Evolutionary conservation across 1,140 invertebrate genomes (phyloP), one percentile per base, ranked within the genome.

Genomic region (Drosophila willistoni): DNA sequence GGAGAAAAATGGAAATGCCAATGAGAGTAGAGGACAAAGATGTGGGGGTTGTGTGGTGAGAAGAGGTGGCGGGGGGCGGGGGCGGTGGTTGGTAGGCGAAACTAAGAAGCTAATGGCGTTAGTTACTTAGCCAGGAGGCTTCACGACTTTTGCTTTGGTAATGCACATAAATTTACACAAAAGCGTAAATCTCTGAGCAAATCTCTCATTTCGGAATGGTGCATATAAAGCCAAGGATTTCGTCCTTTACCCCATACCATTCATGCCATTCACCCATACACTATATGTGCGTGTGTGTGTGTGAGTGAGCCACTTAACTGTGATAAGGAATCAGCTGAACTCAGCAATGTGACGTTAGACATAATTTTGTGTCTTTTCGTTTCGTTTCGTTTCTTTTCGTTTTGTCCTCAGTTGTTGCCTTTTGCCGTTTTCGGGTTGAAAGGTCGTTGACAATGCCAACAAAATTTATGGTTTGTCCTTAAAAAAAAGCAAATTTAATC

Each of bases 161-260:
- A 72, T 85, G 82, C 79, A 86, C 82, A 85, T 85, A 82, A 82
- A 85, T 85, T 79, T 76, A 76, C 71, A 85, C 74, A 87, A 85
- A 79, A 79, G 83, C 82, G 82, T 87, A 87, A 85, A 82, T 87
- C 82, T 85, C 75, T 12, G 64, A 59, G 80, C 82, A 85, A 85
- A 85, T 85, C 81, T 86, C 82, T 85, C 79, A 85, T 85, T 86
- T 85, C 68, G 78, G 17, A 25, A 51, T 51, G 44, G 19, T 51
- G 44, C 44, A 51, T 51, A 51, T 51, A 51, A 51, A 51, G 13
- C 6, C 44, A 22, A 51, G 44, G 44, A 17, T 51, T 22, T 51
- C 7, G 9, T 9, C 19, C 17, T 29, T 29, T 25, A 4, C 22
- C 17, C 44, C 17, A 7, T 17, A 10, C 44, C n/a, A n/a, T n/a